These are phyloP conservation scores for Tachyglossus aculeatus DNA, from an alignment of 2,797 vertebrate genomes.

Conservation along the genomic window DNA sequence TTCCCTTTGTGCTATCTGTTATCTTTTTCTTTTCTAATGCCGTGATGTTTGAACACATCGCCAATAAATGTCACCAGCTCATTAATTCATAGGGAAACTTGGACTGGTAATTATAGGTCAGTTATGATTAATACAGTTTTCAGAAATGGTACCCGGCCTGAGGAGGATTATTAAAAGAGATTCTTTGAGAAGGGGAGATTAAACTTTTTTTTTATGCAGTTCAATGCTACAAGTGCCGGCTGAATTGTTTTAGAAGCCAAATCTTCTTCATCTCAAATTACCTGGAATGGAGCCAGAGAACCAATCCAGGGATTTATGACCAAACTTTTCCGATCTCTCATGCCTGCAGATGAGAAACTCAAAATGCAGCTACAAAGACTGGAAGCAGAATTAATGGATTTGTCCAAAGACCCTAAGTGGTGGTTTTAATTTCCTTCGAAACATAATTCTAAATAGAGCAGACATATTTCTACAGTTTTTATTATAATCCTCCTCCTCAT, in stretches of 20 bases:
- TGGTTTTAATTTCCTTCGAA: conserved; percentile 16
- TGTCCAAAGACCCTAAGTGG: conserved; percentile 5
- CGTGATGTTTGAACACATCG: conserved; percentile 21
- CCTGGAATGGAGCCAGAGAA: not conserved
- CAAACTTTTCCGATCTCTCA: not conserved
- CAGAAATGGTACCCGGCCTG: conserved; percentile 46
- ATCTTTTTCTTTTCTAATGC: not conserved
- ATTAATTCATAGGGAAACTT: conserved; percentile 41
- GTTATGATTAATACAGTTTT: conserved; percentile 47
- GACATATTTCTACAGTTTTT: not conserved
- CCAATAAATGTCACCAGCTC: conserved; percentile 42
- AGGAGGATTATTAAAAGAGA: conserved; percentile 40
- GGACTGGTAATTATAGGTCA: conserved; percentile 41
- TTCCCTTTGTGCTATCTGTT: not conserved
- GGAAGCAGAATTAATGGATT: conserved; percentile 3
- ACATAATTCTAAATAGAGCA: not conserved
- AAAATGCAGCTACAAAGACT: not conserved
- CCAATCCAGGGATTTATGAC: not conserved
- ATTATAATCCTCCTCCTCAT: no score
- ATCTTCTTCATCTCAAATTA: conserved; percentile 2
- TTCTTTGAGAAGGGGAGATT: conserved; percentile 17
- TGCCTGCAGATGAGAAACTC: not conserved
- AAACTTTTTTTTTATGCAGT: conserved; percentile 10
- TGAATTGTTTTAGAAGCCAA: conserved; percentile 28
- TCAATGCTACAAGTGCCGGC: conserved; percentile 32